These are phyloP conservation scores for Arge pagana DNA, from an alignment of 2,888 invertebrate species.

Conservation along the genomic window DNA sequence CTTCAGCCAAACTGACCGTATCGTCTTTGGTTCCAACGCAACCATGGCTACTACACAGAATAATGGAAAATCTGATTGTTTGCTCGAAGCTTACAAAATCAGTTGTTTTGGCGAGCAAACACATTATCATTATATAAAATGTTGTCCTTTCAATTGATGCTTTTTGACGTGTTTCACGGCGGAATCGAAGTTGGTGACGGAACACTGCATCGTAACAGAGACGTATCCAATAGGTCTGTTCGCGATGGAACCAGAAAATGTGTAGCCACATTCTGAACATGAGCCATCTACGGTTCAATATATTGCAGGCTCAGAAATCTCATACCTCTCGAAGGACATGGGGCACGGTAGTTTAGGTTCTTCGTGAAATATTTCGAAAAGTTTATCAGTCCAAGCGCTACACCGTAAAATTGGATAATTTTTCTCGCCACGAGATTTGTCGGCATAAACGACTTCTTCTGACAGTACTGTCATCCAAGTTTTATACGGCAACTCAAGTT, in stretches of 20 bases:
- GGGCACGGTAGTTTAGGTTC: conserved; percentile 9
- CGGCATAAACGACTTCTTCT: conserved; percentile 6
- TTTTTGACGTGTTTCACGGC: conserved; percentile 5
- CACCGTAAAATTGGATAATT: conserved; percentile 2
- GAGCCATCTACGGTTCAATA: conserved; percentile 6
- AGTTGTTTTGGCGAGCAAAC: conserved; percentile 1
- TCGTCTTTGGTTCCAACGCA: conserved; percentile 3
- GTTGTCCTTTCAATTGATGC: not conserved
- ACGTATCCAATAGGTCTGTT: not conserved
- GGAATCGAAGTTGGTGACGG: not conserved
- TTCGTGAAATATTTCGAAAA: conserved; percentile 2
- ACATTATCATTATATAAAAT: conserved; percentile 9
- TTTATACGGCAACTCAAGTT: not conserved
- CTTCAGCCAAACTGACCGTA: conserved; percentile 6
- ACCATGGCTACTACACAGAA: conserved; percentile 4
- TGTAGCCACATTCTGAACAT: conserved; percentile 11
- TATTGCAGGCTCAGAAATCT: conserved; percentile 1
- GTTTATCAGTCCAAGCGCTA: conserved; percentile 1
- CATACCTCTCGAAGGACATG: not conserved
- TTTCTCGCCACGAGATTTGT: conserved; percentile 1
- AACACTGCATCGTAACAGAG: conserved; percentile 11
- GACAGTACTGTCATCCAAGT: not conserved
- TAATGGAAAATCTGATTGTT: not conserved
- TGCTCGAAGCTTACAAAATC: not conserved
- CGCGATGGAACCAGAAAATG: conserved; percentile 1